Evolutionary conservation across 92 coral and sea anemone genomes (phyloP).

Genomic region (Micromussa lordhowensis): DNA sequence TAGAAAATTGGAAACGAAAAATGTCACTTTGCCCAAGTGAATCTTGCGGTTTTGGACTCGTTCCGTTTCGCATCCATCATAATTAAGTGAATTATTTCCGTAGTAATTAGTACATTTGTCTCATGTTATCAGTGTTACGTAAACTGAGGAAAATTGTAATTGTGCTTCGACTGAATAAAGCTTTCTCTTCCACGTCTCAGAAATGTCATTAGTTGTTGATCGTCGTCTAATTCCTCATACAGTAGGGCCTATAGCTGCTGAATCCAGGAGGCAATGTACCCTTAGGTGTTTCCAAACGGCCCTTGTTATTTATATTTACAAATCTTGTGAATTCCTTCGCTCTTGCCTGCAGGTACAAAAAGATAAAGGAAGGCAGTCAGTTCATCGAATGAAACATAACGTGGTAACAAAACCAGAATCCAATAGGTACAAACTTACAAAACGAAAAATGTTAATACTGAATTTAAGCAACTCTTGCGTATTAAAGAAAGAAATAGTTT

Average conservation of each 20-base stretch:
- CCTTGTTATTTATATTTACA: conserved; percentile 13
- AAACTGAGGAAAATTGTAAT: neutral
- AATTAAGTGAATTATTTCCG: neutral
- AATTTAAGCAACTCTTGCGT: neutral
- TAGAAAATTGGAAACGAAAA: neutral
- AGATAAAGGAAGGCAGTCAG: neutral
- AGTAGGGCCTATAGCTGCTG: neutral
- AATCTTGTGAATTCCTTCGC: neutral
- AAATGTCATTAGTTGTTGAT: neutral
- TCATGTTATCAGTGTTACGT: neutral
- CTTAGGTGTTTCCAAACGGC: neutral
- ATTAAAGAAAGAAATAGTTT: neutral
- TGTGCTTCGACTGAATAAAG: neutral
- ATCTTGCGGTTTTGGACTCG: neutral
- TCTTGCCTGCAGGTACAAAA: conserved; percentile 7
- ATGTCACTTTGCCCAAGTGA: neutral
- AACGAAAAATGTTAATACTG: neutral
- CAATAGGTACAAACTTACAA: neutral
- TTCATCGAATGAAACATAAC: neutral
- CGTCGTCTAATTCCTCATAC: neutral
- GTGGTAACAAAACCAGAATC: neutral
- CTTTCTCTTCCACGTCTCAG: neutral
- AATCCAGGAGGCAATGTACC: neutral
- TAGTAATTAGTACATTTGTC: neutral
- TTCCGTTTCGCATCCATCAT: neutral